Evolutionary conservation across 2,113 vertebrate species (phyloP).

Genomic region (Triplophysa rosa): DNA sequence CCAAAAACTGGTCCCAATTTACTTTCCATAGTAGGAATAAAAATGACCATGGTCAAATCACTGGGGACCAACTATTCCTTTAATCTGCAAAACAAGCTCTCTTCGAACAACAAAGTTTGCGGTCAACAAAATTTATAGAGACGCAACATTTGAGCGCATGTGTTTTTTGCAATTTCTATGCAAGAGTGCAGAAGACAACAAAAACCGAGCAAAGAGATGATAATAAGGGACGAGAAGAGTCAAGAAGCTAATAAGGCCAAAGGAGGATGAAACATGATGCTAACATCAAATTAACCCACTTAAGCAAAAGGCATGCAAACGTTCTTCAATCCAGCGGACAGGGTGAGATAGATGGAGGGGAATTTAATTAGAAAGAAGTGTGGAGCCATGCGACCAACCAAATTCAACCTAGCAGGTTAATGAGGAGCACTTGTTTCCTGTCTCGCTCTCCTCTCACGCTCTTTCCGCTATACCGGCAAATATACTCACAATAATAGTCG

Average conservation of each 20-base stretch:
- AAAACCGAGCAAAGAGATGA: background rate
- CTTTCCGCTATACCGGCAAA: background rate
- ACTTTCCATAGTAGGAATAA: too few species aligned
- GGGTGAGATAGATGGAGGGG: constrained; percentile 11
- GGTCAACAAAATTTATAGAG: background rate
- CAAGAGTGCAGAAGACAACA: background rate
- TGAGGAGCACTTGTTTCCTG: constrained; percentile 16
- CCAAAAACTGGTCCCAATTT: too few species aligned
- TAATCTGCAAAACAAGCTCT: background rate
- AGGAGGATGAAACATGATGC: constrained; percentile 46
- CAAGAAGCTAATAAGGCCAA: constrained; percentile 42
- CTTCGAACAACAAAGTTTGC: background rate
- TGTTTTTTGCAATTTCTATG: background rate
- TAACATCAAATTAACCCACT: constrained; percentile 41
- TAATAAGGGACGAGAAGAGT: constrained; percentile 17
- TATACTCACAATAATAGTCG: background rate
- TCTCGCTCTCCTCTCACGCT: background rate
- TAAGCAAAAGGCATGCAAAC: constrained; percentile 18
- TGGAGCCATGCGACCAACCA: constrained; percentile 14
- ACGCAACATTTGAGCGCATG: background rate
- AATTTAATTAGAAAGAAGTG: constrained; percentile 40
- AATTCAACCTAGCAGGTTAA: constrained; percentile 29
- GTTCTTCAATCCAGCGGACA: background rate
- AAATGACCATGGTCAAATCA: too few species aligned
- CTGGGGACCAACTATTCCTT: too few species aligned